Evolutionary conservation across 64 coral and sea anemone genomes (phyloP).

Genomic region (Dendronephthya gigantea): DNA sequence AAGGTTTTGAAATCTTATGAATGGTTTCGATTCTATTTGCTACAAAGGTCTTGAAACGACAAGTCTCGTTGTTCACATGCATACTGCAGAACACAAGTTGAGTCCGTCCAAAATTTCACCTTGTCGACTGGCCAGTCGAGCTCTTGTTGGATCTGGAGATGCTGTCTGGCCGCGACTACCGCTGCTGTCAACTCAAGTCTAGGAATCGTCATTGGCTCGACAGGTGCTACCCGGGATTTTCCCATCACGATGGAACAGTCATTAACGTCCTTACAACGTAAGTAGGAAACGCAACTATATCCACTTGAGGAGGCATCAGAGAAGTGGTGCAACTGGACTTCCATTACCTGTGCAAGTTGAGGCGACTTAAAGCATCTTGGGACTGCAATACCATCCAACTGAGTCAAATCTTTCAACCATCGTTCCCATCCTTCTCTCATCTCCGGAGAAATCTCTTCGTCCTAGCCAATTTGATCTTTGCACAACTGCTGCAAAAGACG

Average conservation of each 20-base stretch:
- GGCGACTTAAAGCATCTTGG: neutral
- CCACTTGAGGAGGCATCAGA: conserved; percentile 6
- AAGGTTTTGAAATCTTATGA: conserved; percentile 19
- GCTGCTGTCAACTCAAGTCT: conserved; percentile 19
- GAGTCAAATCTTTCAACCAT: neutral
- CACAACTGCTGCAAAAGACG: neutral
- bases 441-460: neutral
- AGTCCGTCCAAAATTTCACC: neutral
- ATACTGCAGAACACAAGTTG: neutral
- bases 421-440: neutral
- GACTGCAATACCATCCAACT: neutral
- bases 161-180: neutral
- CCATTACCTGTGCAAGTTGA: neutral
- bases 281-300: conserved; percentile 8
- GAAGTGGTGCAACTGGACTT: conserved; percentile 22
- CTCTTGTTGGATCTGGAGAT: conserved; percentile 15
- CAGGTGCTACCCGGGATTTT: conserved; percentile 12
- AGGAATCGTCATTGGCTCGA: conserved; percentile 17
- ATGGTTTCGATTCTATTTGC: neutral
- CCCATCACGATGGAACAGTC: conserved; percentile 6
- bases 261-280: neutral
- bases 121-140: neutral
- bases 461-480: neutral
- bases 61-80: neutral
- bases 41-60: conserved; percentile 12